Conservation (phyloP, 2,888 invertebrate genomes). For the Ormia ochracea region DNA sequence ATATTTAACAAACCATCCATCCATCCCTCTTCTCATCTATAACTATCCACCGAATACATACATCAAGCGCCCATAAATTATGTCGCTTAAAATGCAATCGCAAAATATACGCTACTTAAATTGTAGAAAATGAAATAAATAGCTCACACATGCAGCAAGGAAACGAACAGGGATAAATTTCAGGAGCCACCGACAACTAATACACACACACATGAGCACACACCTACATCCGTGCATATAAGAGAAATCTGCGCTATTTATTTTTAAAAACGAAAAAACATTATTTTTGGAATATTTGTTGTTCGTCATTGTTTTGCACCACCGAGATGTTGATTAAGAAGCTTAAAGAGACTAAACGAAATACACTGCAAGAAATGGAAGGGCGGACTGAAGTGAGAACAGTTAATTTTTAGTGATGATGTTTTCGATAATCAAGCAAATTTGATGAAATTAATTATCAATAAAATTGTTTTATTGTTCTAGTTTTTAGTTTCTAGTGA, state of each 20-base stretch:
- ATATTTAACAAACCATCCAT: background rate
- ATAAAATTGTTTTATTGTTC: no score
- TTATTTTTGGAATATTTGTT: background rate
- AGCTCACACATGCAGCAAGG: constrained; percentile 59
- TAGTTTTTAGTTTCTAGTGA: no score
- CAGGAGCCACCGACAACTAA: background rate
- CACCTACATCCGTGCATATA: background rate
- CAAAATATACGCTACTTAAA: constrained; percentile 44
- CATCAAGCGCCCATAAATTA: constrained; percentile 51
- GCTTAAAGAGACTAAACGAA: constrained; percentile 10
- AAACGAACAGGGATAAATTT: constrained; percentile 20
- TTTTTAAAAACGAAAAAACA: constrained; percentile 44
- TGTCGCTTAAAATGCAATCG: constrained; percentile 48
- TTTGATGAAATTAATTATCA: no score
- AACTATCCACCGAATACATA: background rate
- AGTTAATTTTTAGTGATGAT: no score
- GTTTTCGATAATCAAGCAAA: no score
- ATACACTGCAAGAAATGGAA: no score
- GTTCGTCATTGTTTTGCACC: constrained; percentile 31
- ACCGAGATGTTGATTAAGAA: constrained; percentile 7
- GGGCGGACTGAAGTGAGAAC: background rate
- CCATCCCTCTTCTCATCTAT: background rate
- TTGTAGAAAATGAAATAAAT: constrained; percentile 24
- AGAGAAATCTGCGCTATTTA: constrained; percentile 36
- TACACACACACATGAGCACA: background rate